A percentile compares a stretch with the other conserved stretches of the same genome.
Evolutionary conservation across 1,140 invertebrate species (phyloP).

Genomic region (Atopsyche davidsoni): DNA sequence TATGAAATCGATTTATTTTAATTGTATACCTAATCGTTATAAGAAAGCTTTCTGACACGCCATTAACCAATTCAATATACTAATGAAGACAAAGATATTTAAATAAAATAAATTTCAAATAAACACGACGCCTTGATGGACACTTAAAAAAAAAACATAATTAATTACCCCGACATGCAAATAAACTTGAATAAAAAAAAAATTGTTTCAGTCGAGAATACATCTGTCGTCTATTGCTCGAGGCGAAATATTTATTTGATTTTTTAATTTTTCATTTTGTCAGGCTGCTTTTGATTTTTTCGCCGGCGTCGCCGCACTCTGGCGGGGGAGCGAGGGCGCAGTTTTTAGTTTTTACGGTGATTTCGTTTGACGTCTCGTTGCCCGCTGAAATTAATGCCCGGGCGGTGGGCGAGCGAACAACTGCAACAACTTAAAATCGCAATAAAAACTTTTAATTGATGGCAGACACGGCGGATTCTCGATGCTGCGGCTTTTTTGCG

Average conservation of each 20-base stretch:
- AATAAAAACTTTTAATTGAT: conserved; percentile 28
- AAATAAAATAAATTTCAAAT: no score
- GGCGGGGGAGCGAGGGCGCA: no score
- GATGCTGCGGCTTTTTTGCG: conserved; percentile 7
- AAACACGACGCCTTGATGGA: no score
- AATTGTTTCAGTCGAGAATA: no score
- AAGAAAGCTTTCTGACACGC: no score
- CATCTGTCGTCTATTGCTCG: neutral
- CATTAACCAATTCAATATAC: no score
- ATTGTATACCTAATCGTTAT: no score
- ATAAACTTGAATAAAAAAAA: no score
- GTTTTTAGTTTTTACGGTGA: conserved; percentile 23
- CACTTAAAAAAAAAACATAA: no score
- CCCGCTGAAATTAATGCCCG: conserved; percentile 21
- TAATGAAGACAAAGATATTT: no score
- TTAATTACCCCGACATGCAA: no score
- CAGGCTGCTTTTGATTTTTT: neutral
- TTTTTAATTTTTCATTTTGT: neutral
- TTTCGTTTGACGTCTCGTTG: conserved; percentile 27
- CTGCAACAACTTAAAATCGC: conserved; percentile 24
- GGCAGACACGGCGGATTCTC: neutral
- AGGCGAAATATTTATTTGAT: neutral
- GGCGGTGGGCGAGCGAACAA: conserved; percentile 19
- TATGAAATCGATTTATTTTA: no score
- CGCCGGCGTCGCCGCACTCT: neutral